Percentiles rank a stretch among this genome's conserved stretches.
These are phyloP conservation scores for Abscondita cerata DNA, from an alignment of 2,888 invertebrate species.

Conservation along the genomic window DNA sequence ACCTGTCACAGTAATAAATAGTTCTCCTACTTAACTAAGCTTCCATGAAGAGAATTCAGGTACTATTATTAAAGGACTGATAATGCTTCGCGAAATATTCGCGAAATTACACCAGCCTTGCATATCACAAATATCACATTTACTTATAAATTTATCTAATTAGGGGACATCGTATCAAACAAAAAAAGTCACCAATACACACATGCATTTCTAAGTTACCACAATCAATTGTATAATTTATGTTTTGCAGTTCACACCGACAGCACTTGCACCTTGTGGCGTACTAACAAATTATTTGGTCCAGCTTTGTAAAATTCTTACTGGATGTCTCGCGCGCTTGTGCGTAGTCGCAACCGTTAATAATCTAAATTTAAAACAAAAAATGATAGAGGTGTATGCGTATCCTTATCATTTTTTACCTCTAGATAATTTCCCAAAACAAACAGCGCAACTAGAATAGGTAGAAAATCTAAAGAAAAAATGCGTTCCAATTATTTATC, in stretches of 20 bases:
- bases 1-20: slow-evolving; percentile 34
- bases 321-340: slow-evolving; percentile 33
- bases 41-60: slow-evolving; percentile 42
- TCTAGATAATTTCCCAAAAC: no score
- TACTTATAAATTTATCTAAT: slow-evolving; percentile 34
- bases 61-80: slow-evolving; percentile 41
- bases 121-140: slow-evolving; percentile 44
- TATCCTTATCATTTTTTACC: background rate
- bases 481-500: no score
- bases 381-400: slow-evolving; percentile 4
- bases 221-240: slow-evolving; percentile 41
- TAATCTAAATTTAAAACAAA: slow-evolving; percentile 18
- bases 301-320: slow-evolving; percentile 31
- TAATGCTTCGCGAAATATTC: slow-evolving; percentile 41
- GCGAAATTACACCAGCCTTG: slow-evolving; percentile 42
- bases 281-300: slow-evolving; percentile 33
- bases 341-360: slow-evolving; percentile 32
- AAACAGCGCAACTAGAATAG: no score
- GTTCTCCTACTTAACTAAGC: slow-evolving; percentile 40
- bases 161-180: slow-evolving; percentile 31
- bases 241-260: slow-evolving; percentile 34
- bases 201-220: slow-evolving; percentile 41
- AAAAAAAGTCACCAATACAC: slow-evolving; percentile 38
- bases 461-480: no score
- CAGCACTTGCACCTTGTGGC: slow-evolving; percentile 40